Conservation (phyloP, 2,888 invertebrate species). For the Trichopria drosophilae region DNA sequence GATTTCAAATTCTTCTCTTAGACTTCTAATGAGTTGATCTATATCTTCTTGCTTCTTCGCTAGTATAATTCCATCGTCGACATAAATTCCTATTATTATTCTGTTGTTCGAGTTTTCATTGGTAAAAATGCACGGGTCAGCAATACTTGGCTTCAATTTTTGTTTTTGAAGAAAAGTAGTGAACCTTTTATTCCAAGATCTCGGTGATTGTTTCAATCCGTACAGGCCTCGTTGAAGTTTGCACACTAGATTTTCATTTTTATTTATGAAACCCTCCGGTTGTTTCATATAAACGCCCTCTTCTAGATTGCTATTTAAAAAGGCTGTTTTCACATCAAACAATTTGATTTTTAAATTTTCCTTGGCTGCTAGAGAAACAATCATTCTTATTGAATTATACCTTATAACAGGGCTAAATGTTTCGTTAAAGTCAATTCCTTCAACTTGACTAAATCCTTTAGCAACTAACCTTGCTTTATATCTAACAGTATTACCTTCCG, state of each 20-base stretch:
- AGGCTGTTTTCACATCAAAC: slow-evolving; percentile 15
- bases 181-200: slow-evolving; percentile 8
- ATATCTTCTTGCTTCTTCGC: no score
- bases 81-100: slow-evolving; percentile 11
- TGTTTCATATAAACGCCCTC: slow-evolving; percentile 16
- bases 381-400: slow-evolving; percentile 6
- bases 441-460: slow-evolving; percentile 14
- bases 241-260: not conserved
- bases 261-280: not conserved
- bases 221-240: slow-evolving; percentile 1
- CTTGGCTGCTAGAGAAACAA: slow-evolving; percentile 3
- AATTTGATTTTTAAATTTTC: not conserved
- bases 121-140: slow-evolving; percentile 1
- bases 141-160: slow-evolving; percentile 1
- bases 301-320: slow-evolving; percentile 4
- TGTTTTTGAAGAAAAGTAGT: not conserved
- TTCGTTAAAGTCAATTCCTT: slow-evolving; percentile 17
- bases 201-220: slow-evolving; percentile 7
- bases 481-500: not conserved
- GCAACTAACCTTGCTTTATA: slow-evolving; percentile 15
- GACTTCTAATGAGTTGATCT: not conserved
- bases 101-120: not conserved
- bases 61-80: slow-evolving; percentile 18
- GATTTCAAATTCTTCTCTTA: not conserved
- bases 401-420: slow-evolving; percentile 10